Conservation (phyloP, 2,113 vertebrate genomes). For the Gambusia holbrooki region DNA sequence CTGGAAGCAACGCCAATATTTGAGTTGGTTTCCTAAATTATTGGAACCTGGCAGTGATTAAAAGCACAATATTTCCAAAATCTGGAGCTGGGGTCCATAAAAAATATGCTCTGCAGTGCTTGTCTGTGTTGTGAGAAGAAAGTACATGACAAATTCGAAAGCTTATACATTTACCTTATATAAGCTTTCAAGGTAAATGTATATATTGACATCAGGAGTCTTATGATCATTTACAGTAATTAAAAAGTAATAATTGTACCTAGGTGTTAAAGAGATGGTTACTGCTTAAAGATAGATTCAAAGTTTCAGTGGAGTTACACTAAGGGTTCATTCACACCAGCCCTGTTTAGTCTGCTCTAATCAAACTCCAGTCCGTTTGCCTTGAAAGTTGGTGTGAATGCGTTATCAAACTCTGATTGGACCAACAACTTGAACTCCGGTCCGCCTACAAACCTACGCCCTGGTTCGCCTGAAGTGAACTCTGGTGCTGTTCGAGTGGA, state of each 20-base stretch:
- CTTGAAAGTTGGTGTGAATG: too few species aligned
- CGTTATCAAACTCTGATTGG: too few species aligned
- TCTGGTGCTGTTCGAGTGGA: too few species aligned
- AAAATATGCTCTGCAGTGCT: not conserved
- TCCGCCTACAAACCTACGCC: too few species aligned
- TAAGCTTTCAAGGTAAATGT: not conserved
- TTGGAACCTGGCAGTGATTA: conserved; percentile 1
- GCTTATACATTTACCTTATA: too few species aligned
- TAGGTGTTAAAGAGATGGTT: not conserved
- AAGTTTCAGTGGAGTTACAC: not conserved
- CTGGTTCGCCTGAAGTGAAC: too few species aligned
- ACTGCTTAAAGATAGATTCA: not conserved
- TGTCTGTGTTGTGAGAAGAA: not conserved
- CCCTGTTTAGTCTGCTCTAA: too few species aligned
- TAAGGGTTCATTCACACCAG: too few species aligned
- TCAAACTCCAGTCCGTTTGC: too few species aligned
- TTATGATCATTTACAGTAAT: too few species aligned
- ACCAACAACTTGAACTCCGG: too few species aligned
- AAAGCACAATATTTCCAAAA: not conserved
- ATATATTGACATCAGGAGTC: not conserved
- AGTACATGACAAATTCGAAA: not conserved
- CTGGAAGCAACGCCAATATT: conserved; percentile 15
- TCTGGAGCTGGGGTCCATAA: not conserved
- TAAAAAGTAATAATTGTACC: not conserved
- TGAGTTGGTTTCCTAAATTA: conserved; percentile 6